phyloP scores from a whole-genome alignment of 2,888 invertebrate species.

The Drosophila bunnanda region DNA sequence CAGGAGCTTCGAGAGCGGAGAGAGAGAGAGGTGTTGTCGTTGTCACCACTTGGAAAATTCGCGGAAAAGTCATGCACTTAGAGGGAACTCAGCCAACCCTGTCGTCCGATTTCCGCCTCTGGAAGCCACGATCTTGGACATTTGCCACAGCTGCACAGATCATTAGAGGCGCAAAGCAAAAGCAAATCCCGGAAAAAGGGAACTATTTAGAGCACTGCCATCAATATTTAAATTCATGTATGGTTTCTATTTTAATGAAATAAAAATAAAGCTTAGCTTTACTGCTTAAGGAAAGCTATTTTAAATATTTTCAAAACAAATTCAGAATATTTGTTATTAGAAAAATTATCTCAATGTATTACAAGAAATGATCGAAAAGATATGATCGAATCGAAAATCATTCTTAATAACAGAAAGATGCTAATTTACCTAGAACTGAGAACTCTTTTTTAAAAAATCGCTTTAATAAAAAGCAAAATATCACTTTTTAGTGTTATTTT shows the following conservation, averaged over 20 bases:
- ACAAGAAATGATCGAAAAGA: too few relatives aligned
- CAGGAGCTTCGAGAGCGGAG: not conserved
- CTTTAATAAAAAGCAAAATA: too few relatives aligned
- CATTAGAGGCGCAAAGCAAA: slow-evolving; percentile 5
- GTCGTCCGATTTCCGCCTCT: slow-evolving; percentile 54
- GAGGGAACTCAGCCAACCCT: slow-evolving; percentile 36
- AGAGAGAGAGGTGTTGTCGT: slow-evolving; percentile 54
- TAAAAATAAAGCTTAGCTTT: not conserved
- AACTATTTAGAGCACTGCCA: not conserved
- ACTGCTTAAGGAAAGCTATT: too few relatives aligned
- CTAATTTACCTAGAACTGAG: too few relatives aligned
- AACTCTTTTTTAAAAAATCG: too few relatives aligned
- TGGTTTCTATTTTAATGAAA: not conserved
- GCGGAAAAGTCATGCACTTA: slow-evolving; percentile 70
- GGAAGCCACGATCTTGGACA: slow-evolving; percentile 37
- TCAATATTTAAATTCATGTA: not conserved
- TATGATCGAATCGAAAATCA: too few relatives aligned
- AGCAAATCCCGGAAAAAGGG: not conserved
- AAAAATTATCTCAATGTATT: too few relatives aligned
- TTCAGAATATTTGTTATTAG: too few relatives aligned
- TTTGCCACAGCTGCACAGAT: slow-evolving; percentile 13
- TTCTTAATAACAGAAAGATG: too few relatives aligned
- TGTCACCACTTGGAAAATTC: slow-evolving; percentile 65
- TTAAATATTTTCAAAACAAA: too few relatives aligned
- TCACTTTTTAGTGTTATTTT: too few relatives aligned